These are phyloP conservation scores for Apodemus agrarius DNA, from an alignment of 2,797 vertebrate genomes.

Conservation along the genomic window DNA sequence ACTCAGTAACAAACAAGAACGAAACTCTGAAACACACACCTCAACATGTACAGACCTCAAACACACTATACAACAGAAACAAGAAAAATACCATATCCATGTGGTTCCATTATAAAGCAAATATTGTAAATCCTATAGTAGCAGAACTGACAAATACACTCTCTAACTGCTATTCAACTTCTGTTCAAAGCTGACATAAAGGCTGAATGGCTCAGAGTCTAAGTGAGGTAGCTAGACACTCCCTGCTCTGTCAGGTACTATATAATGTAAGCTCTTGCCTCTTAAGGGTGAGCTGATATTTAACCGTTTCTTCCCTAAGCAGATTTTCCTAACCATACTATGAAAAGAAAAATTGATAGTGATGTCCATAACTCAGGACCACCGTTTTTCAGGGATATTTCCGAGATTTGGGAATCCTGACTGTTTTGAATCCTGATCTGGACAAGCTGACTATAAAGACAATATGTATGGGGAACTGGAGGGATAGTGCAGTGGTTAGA, in stretches of 20 bases:
- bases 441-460: neutral
- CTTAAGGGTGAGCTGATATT: neutral
- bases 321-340: constrained; percentile 23
- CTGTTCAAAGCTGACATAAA: neutral
- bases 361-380: neutral
- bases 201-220: neutral
- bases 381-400: neutral
- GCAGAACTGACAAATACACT: neutral
- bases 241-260: neutral
- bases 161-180: constrained; percentile 11
- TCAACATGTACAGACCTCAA: neutral
- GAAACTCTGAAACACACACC: neutral
- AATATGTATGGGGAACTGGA: neutral
- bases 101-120: neutral
- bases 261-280: neutral
- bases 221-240: neutral
- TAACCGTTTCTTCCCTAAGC: neutral
- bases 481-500: neutral
- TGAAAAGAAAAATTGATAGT: constrained; percentile 38
- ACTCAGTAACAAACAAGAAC: neutral
- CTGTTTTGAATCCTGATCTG: neutral
- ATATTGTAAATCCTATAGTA: neutral
- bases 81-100: neutral
- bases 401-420: neutral
- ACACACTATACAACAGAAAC: neutral